These are phyloP conservation scores for Apodemia zela DNA, from an alignment of 2,888 invertebrate species.

Conservation along the genomic window DNA sequence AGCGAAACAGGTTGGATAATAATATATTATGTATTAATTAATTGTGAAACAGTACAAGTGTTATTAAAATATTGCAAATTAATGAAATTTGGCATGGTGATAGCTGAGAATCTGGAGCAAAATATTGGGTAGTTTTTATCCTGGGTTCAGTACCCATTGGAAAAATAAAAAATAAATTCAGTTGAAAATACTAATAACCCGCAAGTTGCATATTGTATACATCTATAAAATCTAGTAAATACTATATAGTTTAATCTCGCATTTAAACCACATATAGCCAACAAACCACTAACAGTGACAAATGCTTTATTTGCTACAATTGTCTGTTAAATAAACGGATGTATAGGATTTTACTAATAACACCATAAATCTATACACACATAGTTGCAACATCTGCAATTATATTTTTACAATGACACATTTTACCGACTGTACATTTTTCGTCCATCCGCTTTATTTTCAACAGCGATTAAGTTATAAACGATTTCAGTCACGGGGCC, in stretches of 20 bases:
- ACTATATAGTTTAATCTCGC: neutral
- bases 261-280: neutral
- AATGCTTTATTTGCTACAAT: neutral
- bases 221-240: no score
- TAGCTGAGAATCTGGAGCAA: no score
- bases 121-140: no score
- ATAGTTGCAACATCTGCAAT: neutral
- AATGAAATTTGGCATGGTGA: no score
- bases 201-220: no score
- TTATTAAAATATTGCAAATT: no score
- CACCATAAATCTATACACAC: neutral
- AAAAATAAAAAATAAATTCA: no score
- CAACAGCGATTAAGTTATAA: slow-evolving; percentile 55
- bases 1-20: no score
- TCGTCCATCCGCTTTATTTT: slow-evolving; percentile 47
- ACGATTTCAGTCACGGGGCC: slow-evolving; percentile 64
- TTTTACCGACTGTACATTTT: slow-evolving; percentile 31
- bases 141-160: no score
- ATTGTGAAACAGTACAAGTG: no score
- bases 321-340: neutral
- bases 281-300: neutral
- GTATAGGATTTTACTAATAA: neutral
- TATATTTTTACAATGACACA: slow-evolving; percentile 10
- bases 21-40: no score
- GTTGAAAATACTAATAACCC: no score